A percentile compares a stretch with the other conserved stretches of the same genome.
Conservation (phyloP, 2,888 invertebrate genomes). For the Nymphalis polychloros region DNA sequence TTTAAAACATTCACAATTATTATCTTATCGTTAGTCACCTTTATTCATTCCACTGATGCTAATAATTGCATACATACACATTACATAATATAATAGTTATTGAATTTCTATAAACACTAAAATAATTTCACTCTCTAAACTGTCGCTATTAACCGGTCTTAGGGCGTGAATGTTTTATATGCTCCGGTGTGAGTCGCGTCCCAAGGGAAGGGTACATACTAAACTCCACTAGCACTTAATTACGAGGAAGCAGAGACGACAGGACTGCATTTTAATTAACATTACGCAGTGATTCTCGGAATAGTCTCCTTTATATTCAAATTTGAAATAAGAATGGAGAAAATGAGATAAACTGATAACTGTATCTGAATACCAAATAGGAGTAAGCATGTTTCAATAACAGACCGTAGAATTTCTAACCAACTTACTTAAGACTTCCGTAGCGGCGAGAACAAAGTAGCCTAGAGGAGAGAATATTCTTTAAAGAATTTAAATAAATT, state of each 20-base stretch:
- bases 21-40: too few species aligned
- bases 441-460: constrained; percentile 39
- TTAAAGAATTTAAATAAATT: constrained; percentile 78
- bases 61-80: too few species aligned
- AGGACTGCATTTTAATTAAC: constrained; percentile 76
- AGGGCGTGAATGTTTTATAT: constrained; percentile 73
- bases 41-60: too few species aligned
- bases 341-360: constrained; percentile 35
- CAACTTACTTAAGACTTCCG: constrained; percentile 65
- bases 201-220: constrained; percentile 61
- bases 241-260: constrained; percentile 64
- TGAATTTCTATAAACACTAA: constrained; percentile 6
- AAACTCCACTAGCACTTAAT: constrained; percentile 76
- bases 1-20: too few species aligned
- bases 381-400: constrained; percentile 39
- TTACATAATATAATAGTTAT: background rate
- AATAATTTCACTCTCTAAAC: constrained; percentile 55
- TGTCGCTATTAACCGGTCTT: constrained; percentile 70
- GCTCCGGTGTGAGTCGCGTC: constrained; percentile 61
- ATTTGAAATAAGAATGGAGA: constrained; percentile 49
- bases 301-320: constrained; percentile 48
- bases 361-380: constrained; percentile 33
- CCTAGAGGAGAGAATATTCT: constrained; percentile 55
- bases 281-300: constrained; percentile 58
- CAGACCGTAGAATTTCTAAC: constrained; percentile 48